Conservation (phyloP, 2,797 vertebrate species). For the Tarsius wallacei region DNA sequence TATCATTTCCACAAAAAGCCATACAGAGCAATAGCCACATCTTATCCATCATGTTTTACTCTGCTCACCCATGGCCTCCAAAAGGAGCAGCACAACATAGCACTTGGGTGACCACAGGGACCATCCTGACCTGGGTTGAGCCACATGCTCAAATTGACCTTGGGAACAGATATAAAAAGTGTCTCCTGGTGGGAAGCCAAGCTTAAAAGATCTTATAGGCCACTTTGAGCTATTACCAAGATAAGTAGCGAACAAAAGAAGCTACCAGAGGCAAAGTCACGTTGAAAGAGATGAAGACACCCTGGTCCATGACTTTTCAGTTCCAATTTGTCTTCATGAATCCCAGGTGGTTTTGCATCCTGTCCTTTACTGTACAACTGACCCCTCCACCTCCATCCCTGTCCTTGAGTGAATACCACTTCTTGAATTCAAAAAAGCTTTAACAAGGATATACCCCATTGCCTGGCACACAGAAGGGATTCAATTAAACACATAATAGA, state of each 20-base stretch:
- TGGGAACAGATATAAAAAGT: slow-evolving; percentile 29
- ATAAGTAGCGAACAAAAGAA: slow-evolving; percentile 45
- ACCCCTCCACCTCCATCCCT: slow-evolving; percentile 10
- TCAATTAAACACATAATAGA: slow-evolving; percentile 35
- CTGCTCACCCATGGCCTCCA: neutral
- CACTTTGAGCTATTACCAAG: slow-evolving; percentile 5
- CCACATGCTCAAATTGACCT: neutral
- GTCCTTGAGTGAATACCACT: slow-evolving; percentile 1
- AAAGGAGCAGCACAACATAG: neutral
- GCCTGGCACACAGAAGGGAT: slow-evolving; percentile 46
- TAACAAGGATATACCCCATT: slow-evolving; percentile 46
- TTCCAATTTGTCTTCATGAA: neutral
- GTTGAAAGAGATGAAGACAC: neutral
- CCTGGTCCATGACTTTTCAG: neutral
- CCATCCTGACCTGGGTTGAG: neutral
- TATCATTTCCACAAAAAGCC: slow-evolving; percentile 25
- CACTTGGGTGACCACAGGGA: neutral
- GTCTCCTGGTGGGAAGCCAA: slow-evolving; percentile 1
- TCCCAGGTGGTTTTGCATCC: slow-evolving; percentile 12
- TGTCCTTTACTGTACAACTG: slow-evolving; percentile 25
- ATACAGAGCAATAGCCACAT: neutral
- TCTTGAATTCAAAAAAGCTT: slow-evolving; percentile 44
- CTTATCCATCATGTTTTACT: neutral
- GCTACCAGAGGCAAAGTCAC: slow-evolving; percentile 18
- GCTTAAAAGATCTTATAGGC: slow-evolving; percentile 22